Evolutionary conservation across 2,113 vertebrate species (phyloP).

Genomic region (Lichenostomus cassidix): DNA sequence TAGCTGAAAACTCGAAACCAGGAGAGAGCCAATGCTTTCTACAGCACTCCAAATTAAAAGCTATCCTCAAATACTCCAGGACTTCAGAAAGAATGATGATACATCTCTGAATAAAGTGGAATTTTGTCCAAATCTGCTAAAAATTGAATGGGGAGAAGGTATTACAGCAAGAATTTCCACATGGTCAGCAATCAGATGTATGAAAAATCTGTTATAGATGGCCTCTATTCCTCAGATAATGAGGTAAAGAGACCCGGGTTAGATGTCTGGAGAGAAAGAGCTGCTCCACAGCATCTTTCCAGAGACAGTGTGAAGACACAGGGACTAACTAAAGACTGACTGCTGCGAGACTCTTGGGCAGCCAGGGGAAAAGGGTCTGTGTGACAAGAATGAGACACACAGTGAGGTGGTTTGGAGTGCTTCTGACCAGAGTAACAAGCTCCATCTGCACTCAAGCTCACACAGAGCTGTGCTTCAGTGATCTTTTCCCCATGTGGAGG

Average conservation of each 20-base stretch:
- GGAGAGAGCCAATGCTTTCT: not conserved
- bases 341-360: not conserved
- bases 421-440: not conserved
- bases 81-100: not conserved
- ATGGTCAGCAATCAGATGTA: not conserved
- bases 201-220: not conserved
- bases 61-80: not conserved
- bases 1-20: not conserved
- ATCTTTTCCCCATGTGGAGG: not conserved
- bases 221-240: not conserved
- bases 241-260: not conserved
- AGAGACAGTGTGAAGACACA: fast-evolving
- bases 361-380: not conserved
- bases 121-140: not conserved
- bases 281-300: not conserved
- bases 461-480: not conserved
- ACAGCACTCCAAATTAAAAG: not conserved
- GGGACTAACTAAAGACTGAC: not conserved
- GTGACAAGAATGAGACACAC: not conserved
- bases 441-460: not conserved
- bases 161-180: not conserved
- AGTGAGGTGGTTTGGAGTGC: not conserved
- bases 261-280: not conserved
- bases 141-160: not conserved
- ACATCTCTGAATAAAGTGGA: not conserved